Conservation (phyloP, 2,113 vertebrate species). For the Colossoma macropomum region DNA sequence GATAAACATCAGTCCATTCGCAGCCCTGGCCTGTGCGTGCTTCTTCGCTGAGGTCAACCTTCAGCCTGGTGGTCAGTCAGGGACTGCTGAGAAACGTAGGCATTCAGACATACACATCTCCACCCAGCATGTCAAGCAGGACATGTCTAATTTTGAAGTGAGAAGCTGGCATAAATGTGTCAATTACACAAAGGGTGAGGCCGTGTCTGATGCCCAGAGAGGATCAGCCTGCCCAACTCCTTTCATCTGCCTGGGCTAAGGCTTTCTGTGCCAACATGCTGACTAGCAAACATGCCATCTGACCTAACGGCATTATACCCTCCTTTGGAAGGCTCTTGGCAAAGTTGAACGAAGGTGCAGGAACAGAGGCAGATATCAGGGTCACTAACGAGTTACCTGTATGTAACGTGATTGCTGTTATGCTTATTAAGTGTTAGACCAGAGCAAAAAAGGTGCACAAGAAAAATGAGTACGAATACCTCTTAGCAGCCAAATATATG, state of each 20-base stretch:
- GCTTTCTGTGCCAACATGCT: constrained; percentile 10
- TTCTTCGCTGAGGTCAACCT: background rate
- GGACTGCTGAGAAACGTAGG: background rate
- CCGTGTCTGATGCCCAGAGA: background rate
- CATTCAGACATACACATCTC: background rate
- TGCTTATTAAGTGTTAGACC: background rate
- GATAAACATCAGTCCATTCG: constrained; percentile 15
- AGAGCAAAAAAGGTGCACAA: too few species aligned
- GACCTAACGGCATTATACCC: background rate
- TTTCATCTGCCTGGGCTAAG: constrained; percentile 10
- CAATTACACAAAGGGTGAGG: constrained; percentile 33
- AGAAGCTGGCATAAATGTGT: constrained; percentile 16
- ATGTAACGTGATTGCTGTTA: background rate
- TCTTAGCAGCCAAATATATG: too few species aligned
- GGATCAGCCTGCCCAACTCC: constrained; percentile 13
- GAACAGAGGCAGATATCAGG: background rate
- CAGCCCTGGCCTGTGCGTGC: background rate
- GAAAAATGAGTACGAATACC: too few species aligned
- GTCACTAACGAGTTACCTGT: background rate
- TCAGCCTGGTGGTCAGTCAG: constrained; percentile 1
- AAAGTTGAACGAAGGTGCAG: constrained; percentile 4
- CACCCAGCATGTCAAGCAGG: background rate
- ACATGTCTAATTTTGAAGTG: constrained; percentile 11
- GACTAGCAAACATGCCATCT: background rate
- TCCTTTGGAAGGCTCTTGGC: background rate